phyloP scores from a whole-genome alignment of 2,113 vertebrate genomes.

The Siniperca chuatsi region DNA sequence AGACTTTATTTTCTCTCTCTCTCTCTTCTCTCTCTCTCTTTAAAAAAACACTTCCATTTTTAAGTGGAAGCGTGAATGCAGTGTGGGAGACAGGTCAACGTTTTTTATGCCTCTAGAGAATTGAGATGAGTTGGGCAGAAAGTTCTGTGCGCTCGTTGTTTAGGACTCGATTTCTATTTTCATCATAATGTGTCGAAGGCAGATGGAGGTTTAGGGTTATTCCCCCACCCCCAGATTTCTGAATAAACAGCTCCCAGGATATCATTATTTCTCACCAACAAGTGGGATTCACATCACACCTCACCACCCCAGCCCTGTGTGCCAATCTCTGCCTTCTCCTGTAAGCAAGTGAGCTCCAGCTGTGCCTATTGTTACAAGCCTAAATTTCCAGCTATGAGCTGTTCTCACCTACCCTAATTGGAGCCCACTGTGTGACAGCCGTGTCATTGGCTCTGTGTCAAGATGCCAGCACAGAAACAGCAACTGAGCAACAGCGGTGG shows the following conservation, averaged over 20 bases:
- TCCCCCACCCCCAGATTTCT: slow-evolving; percentile 38
- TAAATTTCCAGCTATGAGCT: slow-evolving; percentile 62
- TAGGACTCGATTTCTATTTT: slow-evolving; percentile 46
- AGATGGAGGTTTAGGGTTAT: slow-evolving; percentile 36
- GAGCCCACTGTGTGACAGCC: slow-evolving; percentile 75
- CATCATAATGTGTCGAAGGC: slow-evolving; percentile 23
- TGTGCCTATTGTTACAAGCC: slow-evolving; percentile 64
- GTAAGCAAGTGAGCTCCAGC: slow-evolving; percentile 57
- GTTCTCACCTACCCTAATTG: slow-evolving; percentile 78
- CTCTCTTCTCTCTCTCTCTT: too few species aligned
- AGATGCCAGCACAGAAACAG: slow-evolving; percentile 71
- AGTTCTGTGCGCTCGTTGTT: slow-evolving; percentile 32
- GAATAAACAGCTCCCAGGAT: slow-evolving; percentile 63
- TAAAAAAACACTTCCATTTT: slow-evolving; percentile 1
- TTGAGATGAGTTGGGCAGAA: slow-evolving; percentile 8
- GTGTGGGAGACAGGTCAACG: slow-evolving; percentile 1
- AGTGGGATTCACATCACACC: slow-evolving; percentile 41
- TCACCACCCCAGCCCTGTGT: slow-evolving; percentile 30
- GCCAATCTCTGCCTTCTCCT: slow-evolving; percentile 53
- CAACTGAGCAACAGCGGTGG: slow-evolving; percentile 56
- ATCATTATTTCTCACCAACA: slow-evolving; percentile 68
- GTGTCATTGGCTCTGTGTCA: slow-evolving; percentile 77
- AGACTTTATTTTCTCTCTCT: neutral
- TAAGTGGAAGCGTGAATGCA: slow-evolving; percentile 7
- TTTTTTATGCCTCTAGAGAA: neutral